Evolutionary conservation across 2,113 vertebrate genomes (phyloP).

Genomic region (Tonatia bakeri): DNA sequence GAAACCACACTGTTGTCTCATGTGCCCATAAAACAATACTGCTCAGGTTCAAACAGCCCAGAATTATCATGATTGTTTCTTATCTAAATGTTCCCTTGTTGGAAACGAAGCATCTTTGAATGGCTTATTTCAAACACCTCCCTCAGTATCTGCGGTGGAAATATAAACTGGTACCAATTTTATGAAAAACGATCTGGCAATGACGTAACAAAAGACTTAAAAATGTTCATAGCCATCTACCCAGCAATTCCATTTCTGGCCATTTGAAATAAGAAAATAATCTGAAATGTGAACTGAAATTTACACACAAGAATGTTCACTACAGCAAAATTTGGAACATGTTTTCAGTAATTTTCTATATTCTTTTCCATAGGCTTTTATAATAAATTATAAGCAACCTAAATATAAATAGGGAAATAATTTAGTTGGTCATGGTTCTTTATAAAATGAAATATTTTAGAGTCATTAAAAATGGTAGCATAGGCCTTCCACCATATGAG

Average conservation of each 20-base stretch:
- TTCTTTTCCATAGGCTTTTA: neutral
- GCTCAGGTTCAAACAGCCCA: neutral
- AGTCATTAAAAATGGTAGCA: neutral
- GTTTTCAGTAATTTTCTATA: neutral
- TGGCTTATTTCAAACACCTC: conserved; percentile 8
- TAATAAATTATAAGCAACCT: neutral
- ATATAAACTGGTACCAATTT: neutral
- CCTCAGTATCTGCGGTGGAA: neutral
- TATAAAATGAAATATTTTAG: neutral
- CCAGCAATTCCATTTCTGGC: conserved; percentile 13
- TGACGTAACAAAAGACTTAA: neutral
- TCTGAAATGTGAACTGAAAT: conserved; percentile 23
- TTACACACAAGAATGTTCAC: neutral
- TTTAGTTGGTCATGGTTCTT: neutral
- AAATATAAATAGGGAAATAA: neutral
- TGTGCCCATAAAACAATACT: neutral
- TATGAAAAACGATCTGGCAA: neutral
- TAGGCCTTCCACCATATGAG: no score
- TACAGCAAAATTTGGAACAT: neutral
- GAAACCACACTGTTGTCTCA: neutral
- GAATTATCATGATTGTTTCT: neutral
- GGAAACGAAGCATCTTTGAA: conserved; percentile 16
- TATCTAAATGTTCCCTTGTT: conserved; percentile 8
- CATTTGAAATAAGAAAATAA: conserved; percentile 23
- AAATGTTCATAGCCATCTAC: neutral